Evolutionary conservation across 2,113 vertebrate genomes (phyloP), one percentile per base, ranked within the genome.

Genomic region (Rhegmatorhina hoffmannsi): DNA sequence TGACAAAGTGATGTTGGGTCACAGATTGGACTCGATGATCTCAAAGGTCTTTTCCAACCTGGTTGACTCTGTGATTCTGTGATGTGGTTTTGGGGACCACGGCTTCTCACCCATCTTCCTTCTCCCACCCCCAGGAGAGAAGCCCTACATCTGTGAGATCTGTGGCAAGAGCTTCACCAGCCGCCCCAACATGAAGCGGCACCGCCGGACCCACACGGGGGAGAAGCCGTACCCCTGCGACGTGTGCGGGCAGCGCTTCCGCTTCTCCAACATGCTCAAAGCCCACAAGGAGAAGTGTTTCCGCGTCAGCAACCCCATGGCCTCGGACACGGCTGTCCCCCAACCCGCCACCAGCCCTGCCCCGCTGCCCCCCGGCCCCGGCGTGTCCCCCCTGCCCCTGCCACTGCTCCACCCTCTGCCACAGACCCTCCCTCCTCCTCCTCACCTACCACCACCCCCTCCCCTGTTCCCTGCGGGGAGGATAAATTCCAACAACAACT

Each of bases 231-330:
- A 99, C 93, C 99, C 99, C 4, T 99, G 99, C 16, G 99, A 99
- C 44, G 98, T 99, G 76, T 99, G 99, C 1, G 99, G 99, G 74
- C 99, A 99, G 85, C 98, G 99, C 89, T 99, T 99, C 97, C 99
- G 99, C 92, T 99, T 99, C 98, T 99, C 99, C 98, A 99, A 99
- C 98, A 99, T 99, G 99, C 99, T 99, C 87, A 99, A 99, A 94
- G 99, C 99, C 9, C 99, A 99, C 98, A 98, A 99, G 94, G 99
- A 99, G 97, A 99, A 99, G 67, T 99, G 99, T 95, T 99, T 99
- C 98, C 98, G 98, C 7, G 97, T 99, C 97, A 99, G 98, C 98
- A 98, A 98, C 96, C 98, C 98, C 7, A 89, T 98, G 95, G 97
- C 98, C 17, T 15, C 97, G 12, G 98, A 98, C 52, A 90, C 93